Conservation (phyloP, 2,888 invertebrate species). For the Callyntrura guangdongensis region DNA sequence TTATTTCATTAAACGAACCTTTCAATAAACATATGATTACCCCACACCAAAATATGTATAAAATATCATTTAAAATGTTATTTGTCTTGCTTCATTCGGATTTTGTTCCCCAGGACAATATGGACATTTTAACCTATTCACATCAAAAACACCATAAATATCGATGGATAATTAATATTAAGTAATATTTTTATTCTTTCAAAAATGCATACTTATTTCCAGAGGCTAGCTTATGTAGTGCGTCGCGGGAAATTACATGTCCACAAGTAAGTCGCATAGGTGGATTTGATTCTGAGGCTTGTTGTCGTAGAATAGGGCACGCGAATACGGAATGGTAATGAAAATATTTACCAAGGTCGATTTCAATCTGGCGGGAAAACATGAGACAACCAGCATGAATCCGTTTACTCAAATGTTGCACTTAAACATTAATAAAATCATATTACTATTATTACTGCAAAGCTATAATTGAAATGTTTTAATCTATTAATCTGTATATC, state of each 20-base stretch:
- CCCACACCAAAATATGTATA: not conserved
- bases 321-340: slow-evolving; percentile 99
- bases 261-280: slow-evolving; percentile 99
- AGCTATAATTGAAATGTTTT: slow-evolving; percentile 86
- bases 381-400: too few species aligned
- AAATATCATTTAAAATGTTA: slow-evolving; percentile 91
- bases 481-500: too few species aligned
- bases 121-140: slow-evolving; percentile 99
- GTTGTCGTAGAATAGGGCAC: slow-evolving; percentile 98
- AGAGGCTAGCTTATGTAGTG: slow-evolving; percentile 96
- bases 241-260: slow-evolving; percentile 99
- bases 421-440: not conserved
- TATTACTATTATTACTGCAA: slow-evolving; percentile 89
- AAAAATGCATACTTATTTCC: slow-evolving; percentile 93
- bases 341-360: slow-evolving; percentile 95
- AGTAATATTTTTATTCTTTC: not conserved
- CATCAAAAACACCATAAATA: too few species aligned
- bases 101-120: slow-evolving; percentile 99
- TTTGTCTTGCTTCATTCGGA: slow-evolving; percentile 95
- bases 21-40: not conserved
- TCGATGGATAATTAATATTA: not conserved
- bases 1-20: too few species aligned
- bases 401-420: not conserved
- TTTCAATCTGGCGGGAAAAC: slow-evolving; percentile 87
- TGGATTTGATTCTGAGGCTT: slow-evolving; percentile 98